Conservation (phyloP, 2,797 vertebrate species). For the Coendou prehensilis region DNA sequence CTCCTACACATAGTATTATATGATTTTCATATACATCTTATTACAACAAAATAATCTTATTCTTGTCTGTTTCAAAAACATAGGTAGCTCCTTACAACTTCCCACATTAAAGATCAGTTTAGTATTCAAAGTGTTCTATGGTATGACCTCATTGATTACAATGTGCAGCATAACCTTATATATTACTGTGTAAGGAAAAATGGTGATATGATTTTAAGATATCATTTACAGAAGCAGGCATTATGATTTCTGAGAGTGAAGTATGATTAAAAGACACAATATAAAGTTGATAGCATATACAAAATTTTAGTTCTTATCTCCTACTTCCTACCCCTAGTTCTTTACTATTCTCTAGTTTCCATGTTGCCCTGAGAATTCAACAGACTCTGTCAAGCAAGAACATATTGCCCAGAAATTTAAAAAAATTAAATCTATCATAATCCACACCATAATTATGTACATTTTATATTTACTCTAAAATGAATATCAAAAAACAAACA, state of each 20-base stretch:
- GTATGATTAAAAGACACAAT: too few relatives aligned
- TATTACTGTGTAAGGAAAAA: neutral
- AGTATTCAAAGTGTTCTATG: too few relatives aligned
- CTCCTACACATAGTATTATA: neutral
- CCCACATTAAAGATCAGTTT: neutral
- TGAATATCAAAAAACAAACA: constrained; percentile 55
- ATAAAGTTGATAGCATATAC: neutral
- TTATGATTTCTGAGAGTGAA: neutral
- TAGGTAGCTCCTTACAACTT: neutral
- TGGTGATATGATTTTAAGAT: neutral
- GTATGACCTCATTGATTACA: neutral
- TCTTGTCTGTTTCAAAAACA: neutral
- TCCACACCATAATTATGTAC: neutral
- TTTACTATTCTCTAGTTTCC: neutral
- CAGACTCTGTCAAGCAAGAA: neutral
- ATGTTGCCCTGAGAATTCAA: neutral
- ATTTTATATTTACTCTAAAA: constrained; percentile 12
- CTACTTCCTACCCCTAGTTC: neutral
- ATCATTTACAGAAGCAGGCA: neutral
- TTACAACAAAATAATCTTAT: neutral
- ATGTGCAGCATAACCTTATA: neutral
- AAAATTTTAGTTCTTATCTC: neutral
- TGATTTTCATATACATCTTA: neutral
- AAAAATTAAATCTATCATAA: neutral
- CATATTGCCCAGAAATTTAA: neutral